Percentiles rank a stretch among this genome's conserved stretches.
phyloP scores from a whole-genome alignment of 2,888 invertebrate species.

The Cataglyphis livida region DNA sequence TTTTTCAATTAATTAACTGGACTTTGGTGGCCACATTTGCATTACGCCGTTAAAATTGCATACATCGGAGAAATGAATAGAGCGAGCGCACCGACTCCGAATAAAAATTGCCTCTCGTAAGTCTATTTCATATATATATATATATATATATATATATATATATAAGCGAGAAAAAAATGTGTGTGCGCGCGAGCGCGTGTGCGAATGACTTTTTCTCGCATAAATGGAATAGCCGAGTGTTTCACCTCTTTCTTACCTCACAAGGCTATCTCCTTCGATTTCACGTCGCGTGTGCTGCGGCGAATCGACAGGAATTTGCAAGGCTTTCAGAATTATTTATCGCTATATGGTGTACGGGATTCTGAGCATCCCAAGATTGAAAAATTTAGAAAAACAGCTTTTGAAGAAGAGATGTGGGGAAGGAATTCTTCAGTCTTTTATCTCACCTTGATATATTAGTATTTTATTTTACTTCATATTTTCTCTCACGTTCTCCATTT shows the following conservation, averaged over 20 bases:
- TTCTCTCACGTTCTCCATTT: background rate
- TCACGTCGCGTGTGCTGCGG: conserved; percentile 1
- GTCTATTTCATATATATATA: conserved; percentile 25
- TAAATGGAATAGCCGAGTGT: conserved; percentile 2
- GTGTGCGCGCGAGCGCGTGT: background rate
- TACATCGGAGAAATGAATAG: conserved; percentile 11
- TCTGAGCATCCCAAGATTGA: background rate
- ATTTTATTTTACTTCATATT: background rate
- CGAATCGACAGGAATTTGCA: conserved; percentile 9
- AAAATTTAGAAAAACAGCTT: background rate
- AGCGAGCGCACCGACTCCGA: background rate
- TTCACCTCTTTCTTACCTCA: background rate
- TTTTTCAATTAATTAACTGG: conserved; percentile 42
- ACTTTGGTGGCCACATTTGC: background rate
- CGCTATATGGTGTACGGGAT: background rate
- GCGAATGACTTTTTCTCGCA: background rate
- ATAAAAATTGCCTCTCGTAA: conserved; percentile 4
- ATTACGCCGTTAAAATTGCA: conserved; percentile 5
- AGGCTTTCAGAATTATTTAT: conserved; percentile 13
- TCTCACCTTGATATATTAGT: background rate
- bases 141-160: background rate
- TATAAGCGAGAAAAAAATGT: background rate
- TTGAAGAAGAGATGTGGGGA: background rate
- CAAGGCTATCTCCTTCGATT: conserved; percentile 19
- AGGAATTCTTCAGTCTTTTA: background rate